Base-by-base conservation (phyloP, 2,113 vertebrate genomes). In the Campylomormyrus numenius region DNA sequence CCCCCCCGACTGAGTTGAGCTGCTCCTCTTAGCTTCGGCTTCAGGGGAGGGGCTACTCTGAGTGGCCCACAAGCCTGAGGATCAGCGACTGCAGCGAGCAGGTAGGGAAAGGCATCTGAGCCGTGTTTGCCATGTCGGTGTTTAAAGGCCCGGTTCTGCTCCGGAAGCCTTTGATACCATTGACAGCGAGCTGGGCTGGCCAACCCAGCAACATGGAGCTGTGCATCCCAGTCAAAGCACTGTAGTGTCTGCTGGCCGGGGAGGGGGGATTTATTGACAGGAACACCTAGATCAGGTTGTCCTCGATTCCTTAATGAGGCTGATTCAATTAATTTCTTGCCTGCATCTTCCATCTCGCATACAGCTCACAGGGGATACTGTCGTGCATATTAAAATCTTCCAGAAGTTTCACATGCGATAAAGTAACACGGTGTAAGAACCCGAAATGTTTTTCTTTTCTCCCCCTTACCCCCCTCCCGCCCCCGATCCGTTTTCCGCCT, bases 261-360 rank as follows among this genome's bases (percentile, higher is more conserved):
- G 62, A 10, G 27, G 9, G 62, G 62, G 10, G 62, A 92, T 94
- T 93, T 94, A 94, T 94, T 94, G 95, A 94, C 94, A 94, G 91
- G 93, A 94, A 93, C 94, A 95, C 94, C 95, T 95, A 94, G 94
- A 96, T 96, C 95, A 96, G 94, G 96, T 96, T 97, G 95, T 94
- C 95, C 95, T 96, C 94, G 95, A 96, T 96, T 96, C 96, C 94
- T 95, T 97, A 97, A 98, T 97, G 96, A 98, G 96, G 97, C 96
- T 97, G 97, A 97, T 96, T 96, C 97, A 96, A 95, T 92, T 94
- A 92, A 96, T 96, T 96, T 97, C 96, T 96, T 96, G 66, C 95
- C 95, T 97, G 96, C 95, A 93, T 95, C 96, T 94, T 94, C 94
- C 96, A 96, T 92, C 94, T 56, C 94, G 93, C 93, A 94, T 39